Evolutionary conservation across 1,140 invertebrate genomes (phyloP).

Genomic region (Drosophila watanabei): DNA sequence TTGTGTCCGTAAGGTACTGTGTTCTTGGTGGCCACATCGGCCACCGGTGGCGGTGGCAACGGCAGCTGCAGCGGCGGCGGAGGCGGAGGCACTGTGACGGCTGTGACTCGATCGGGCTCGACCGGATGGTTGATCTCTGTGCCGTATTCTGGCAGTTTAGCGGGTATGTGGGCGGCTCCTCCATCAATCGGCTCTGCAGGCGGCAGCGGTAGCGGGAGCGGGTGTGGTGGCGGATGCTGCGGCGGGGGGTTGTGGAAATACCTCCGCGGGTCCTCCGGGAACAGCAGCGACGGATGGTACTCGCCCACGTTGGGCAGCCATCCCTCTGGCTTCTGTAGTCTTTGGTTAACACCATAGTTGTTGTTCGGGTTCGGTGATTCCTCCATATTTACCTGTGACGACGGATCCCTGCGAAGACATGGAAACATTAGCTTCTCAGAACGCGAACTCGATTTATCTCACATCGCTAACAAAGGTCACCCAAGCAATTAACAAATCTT

Average conservation of each 20-base stretch:
- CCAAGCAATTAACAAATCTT: slow-evolving; percentile 31
- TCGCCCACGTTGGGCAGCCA: slow-evolving; percentile 30
- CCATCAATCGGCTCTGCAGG: slow-evolving; percentile 25
- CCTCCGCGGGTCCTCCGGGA: slow-evolving; percentile 35
- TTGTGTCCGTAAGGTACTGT: slow-evolving; percentile 50
- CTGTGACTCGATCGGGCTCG: slow-evolving; percentile 16
- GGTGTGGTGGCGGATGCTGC: background rate
- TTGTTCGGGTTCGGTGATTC: slow-evolving; percentile 28
- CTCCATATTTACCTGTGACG: slow-evolving; percentile 39
- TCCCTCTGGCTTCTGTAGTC: slow-evolving; percentile 41
- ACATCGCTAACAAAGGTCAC: slow-evolving; percentile 35
- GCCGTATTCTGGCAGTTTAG: slow-evolving; percentile 35
- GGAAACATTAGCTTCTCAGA: background rate
- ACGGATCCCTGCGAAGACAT: slow-evolving; percentile 20
- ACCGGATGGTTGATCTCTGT: slow-evolving; percentile 13
- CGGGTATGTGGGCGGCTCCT: slow-evolving; percentile 3
- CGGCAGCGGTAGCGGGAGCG: background rate
- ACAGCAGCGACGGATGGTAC: slow-evolving; percentile 37
- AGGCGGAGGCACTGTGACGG: background rate
- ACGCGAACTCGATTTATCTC: slow-evolving; percentile 12
- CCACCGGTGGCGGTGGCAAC: slow-evolving; percentile 1
- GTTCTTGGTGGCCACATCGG: slow-evolving; percentile 27
- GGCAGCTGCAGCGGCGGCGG: background rate
- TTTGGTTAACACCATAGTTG: slow-evolving; percentile 39
- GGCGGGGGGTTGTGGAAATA: slow-evolving; percentile 33